Conservation (phyloP, 2,797 vertebrate genomes). For the Catamblyrhynchus diadema region DNA sequence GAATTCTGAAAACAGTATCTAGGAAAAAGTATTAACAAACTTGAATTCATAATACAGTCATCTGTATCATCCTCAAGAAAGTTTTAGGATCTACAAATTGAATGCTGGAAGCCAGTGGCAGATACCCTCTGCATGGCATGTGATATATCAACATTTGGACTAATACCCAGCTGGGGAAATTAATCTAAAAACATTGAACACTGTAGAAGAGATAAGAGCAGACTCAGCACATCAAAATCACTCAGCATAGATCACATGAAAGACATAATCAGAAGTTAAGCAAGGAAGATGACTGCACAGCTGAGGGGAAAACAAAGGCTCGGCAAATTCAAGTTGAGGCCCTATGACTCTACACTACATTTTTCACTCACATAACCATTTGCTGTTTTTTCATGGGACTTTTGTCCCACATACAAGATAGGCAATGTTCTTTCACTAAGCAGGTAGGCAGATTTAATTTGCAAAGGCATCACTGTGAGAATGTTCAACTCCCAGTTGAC, state of each 20-base stretch:
- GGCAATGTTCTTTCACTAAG: background rate
- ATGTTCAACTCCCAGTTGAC: background rate
- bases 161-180: background rate
- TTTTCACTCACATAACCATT: background rate
- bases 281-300: background rate
- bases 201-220: background rate
- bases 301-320: background rate
- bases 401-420: background rate
- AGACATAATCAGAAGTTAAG: background rate
- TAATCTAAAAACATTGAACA: background rate
- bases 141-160: background rate
- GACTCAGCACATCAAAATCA: constrained; percentile 7
- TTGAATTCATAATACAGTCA: background rate
- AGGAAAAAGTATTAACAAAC: background rate
- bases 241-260: background rate
- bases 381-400: background rate
- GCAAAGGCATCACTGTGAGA: background rate
- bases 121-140: background rate
- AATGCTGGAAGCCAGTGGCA: background rate
- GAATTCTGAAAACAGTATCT: background rate
- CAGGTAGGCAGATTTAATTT: background rate
- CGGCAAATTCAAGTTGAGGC: background rate
- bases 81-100: background rate
- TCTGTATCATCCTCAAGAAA: background rate
- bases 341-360: background rate